Conservation (phyloP, 2,113 vertebrate genomes). For the Phalacrocorax aristotelis region DNA sequence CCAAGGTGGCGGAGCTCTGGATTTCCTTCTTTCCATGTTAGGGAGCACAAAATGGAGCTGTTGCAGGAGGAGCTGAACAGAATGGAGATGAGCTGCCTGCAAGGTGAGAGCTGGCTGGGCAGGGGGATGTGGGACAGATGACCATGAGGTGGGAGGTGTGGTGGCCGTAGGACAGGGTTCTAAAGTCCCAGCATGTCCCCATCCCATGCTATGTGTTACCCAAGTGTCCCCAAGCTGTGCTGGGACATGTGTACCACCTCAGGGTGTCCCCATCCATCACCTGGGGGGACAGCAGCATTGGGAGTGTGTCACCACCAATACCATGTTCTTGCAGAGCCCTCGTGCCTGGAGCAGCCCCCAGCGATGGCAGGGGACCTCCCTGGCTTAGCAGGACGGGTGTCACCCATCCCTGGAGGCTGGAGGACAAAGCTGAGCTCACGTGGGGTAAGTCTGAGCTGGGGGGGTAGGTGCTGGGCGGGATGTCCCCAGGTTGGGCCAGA, state of each 20-base stretch:
- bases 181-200: not conserved
- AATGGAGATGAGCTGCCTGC: conserved; percentile 12
- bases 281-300: not conserved
- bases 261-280: not conserved
- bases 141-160: not conserved
- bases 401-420: fast-evolving
- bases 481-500: not conserved
- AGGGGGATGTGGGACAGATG: too few relatives aligned
- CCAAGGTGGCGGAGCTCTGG: fast-evolving
- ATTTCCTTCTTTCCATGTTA: not conserved
- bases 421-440: not conserved
- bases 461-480: not conserved
- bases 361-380: fast-evolving
- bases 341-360: not conserved
- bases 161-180: not conserved
- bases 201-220: not conserved
- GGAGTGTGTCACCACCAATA: not conserved
- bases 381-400: fast-evolving
- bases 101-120: not conserved
- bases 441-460: conserved; percentile 45
- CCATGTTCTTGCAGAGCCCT: not conserved
- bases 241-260: not conserved
- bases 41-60: not conserved
- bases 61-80: conserved; percentile 16
- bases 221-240: not conserved